These are phyloP conservation scores for Stratiomys singularior DNA, from an alignment of 2,888 invertebrate species.

Conservation along the genomic window DNA sequence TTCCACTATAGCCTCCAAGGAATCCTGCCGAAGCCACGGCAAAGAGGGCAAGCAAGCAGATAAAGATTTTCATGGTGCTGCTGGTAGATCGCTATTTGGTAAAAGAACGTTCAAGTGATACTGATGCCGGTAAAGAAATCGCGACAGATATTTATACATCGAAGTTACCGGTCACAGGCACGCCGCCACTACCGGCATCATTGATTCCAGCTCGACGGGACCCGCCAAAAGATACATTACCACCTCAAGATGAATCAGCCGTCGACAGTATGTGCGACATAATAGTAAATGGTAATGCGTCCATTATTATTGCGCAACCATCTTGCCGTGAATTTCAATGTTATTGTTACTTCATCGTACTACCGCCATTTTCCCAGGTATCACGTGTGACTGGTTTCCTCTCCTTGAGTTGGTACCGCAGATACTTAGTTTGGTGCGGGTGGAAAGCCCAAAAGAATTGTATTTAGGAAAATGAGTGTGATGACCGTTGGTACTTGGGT, in stretches of 20 bases:
- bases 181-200: neutral
- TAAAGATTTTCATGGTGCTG: constrained; percentile 28
- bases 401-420: neutral
- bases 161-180: neutral
- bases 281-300: neutral
- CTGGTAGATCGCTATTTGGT: too few relatives aligned
- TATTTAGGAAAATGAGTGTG: too few relatives aligned
- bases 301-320: neutral
- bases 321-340: constrained; percentile 4
- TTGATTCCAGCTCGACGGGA: neutral
- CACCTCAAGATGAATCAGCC: neutral
- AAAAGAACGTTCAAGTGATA: neutral
- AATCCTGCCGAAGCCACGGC: constrained; percentile 13
- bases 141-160: constrained; percentile 1
- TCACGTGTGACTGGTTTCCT: constrained; percentile 22
- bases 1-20: neutral
- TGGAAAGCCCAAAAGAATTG: neutral
- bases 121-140: neutral
- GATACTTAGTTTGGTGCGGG: neutral
- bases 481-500: too few relatives aligned
- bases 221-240: constrained; percentile 13
- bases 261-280: neutral
- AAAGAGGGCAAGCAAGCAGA: neutral
- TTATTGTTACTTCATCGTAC: neutral
- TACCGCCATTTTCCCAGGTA: neutral